phyloP scores from a whole-genome alignment of 2,888 invertebrate species.

The Hyposoter dolosus region DNA sequence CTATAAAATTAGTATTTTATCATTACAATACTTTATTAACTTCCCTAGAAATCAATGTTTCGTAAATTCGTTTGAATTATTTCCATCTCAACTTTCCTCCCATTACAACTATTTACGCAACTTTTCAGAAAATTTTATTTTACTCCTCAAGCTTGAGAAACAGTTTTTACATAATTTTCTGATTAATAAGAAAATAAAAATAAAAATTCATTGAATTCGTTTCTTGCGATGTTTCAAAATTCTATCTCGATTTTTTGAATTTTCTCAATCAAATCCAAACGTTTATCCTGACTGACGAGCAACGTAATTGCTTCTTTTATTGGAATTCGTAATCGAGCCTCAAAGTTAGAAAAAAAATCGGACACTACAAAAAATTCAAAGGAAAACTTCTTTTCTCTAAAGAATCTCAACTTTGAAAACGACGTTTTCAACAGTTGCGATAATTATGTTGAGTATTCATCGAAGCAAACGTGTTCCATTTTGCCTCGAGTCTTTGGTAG shows the following conservation, averaged over 20 bases:
- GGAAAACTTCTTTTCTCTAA: too few relatives aligned
- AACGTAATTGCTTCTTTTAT: too few relatives aligned
- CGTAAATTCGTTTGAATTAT: neutral
- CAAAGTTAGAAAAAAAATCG: too few relatives aligned
- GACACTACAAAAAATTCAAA: too few relatives aligned
- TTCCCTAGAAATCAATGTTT: neutral
- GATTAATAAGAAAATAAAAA: neutral
- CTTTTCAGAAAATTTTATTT: neutral
- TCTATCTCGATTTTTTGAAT: too few relatives aligned
- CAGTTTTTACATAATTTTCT: too few relatives aligned
- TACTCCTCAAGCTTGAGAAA: neutral
- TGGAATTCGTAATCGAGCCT: too few relatives aligned
- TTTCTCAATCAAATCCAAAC: too few relatives aligned
- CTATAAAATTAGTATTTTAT: neutral
- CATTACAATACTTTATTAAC: neutral
- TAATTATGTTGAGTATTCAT: neutral
- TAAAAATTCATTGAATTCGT: neutral
- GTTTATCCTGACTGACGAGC: too few relatives aligned
- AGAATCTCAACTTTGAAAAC: too few relatives aligned
- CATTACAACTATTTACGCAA: neutral
- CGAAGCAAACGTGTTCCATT: neutral
- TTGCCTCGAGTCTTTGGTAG: neutral
- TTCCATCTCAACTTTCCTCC: neutral
- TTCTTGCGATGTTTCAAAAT: too few relatives aligned
- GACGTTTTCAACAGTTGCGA: too few relatives aligned